Base-by-base conservation (phyloP, 2,888 invertebrate species). In the Eulithis testata region DNA sequence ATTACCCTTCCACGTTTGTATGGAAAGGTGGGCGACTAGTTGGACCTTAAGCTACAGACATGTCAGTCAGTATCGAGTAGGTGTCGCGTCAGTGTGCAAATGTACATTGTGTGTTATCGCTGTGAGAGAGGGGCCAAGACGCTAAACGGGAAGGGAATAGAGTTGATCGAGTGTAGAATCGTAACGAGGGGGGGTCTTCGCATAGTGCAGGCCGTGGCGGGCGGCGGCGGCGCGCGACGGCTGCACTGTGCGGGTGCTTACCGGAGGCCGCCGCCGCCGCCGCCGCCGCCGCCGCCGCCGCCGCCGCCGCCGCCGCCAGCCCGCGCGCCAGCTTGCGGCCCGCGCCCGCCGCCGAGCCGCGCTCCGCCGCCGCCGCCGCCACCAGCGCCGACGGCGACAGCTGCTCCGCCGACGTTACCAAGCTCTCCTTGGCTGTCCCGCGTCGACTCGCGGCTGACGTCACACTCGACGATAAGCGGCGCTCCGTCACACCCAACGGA, bases 301-400 rank as follows among this genome's bases (percentile, higher is more conserved):
- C 76, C 75, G 81, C 71, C 69, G 77, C 76, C 75, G 81, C 78
- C 81, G 75, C 74, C 78, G 83, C 84, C 79, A 75, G 80, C 76
- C 77, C 80, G 69, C 79, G 82, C 75, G 75, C 81, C 80, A 87
- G 81, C 84, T 81, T 81, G 75, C 77, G 75, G 71, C 75, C 72
- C 72, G 76, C 76, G 67, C 72, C 40, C 65, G 11, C 11, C 58
- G 52, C 65, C 70, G 73, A 76, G 73, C 76, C 78, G 70, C 74
- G 77, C 76, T 76, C 76, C 77, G 77, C 77, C 73, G 81, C 85
- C 82, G 84, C 83, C 72, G 73, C 72, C 71, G 76, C 76, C 77
- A 84, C 86, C 77, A 86, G 81, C 82, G 78, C 79, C 76, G 87
- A 86, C 70, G 85, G 84, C 68, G 81, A 76, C 78, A 78, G 74